phyloP scores from a whole-genome alignment of 2,797 vertebrate genomes.

The Notoglanidium macrostoma region DNA sequence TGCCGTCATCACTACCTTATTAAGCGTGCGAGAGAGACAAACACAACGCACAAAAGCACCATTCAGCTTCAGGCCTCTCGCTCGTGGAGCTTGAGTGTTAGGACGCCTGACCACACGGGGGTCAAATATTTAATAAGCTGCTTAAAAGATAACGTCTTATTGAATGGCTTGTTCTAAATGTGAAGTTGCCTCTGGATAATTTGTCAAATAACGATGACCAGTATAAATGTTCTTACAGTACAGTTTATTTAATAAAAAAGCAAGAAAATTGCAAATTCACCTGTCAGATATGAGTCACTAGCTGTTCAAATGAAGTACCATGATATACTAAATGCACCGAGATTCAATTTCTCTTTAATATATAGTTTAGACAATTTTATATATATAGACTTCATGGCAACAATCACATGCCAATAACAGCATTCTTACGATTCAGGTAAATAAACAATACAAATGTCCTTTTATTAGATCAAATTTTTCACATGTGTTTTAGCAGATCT shows the following conservation, averaged over 20 bases:
- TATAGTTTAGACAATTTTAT: not conserved
- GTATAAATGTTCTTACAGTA: not conserved
- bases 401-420: not conserved
- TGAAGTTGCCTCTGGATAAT: not conserved
- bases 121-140: slow-evolving; percentile 59
- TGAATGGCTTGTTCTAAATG: not conserved
- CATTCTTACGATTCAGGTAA: not conserved
- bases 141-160: slow-evolving; percentile 44
- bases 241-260: not conserved
- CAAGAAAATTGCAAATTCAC: not conserved
- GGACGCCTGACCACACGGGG: slow-evolving; percentile 44
- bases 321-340: not conserved
- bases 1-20: slow-evolving; percentile 62
- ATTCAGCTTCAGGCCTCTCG: slow-evolving; percentile 48
- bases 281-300: not conserved
- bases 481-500: not conserved
- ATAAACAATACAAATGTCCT: not conserved
- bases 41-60: slow-evolving; percentile 59
- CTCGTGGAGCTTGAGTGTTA: slow-evolving; percentile 33
- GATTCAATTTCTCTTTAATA: not conserved
- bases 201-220: not conserved
- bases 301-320: not conserved
- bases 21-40: slow-evolving; percentile 54
- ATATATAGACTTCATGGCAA: not conserved
- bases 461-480: not conserved